These are phyloP conservation scores for Aphrocallistes beatrix DNA, from an alignment of 37 sponge, comb jelly and placozoan genomes.

Conservation along the genomic window DNA sequence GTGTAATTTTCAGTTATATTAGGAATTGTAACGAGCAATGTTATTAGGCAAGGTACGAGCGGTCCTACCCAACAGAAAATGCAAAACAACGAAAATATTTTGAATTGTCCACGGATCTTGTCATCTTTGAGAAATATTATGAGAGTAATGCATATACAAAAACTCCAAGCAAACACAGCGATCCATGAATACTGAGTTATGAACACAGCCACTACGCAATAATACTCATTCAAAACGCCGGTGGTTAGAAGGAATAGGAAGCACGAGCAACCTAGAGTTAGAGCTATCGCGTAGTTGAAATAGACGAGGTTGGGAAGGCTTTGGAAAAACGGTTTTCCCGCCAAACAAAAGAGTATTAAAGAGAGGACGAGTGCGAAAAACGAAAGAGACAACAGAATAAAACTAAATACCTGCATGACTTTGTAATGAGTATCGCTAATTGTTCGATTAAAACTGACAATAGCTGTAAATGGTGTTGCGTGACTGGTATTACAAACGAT, in stretches of 20 bases:
- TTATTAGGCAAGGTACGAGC: not conserved
- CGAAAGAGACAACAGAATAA: not conserved
- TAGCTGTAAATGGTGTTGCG: not conserved
- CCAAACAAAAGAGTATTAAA: not conserved
- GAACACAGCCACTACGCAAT: not conserved
- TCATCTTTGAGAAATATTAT: not conserved
- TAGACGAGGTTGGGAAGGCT: not conserved
- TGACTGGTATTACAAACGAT: not conserved
- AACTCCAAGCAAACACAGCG: constrained; percentile 10
- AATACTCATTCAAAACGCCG: not conserved
- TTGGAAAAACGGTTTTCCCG: not conserved
- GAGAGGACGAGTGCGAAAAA: not conserved
- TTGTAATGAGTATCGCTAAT: not conserved
- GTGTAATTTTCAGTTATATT: too few species aligned
- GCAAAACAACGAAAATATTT: not conserved
- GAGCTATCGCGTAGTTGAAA: not conserved
- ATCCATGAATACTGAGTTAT: not conserved
- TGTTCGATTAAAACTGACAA: not conserved
- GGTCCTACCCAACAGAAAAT: not conserved
- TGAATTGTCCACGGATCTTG: not conserved
- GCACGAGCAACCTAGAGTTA: not conserved
- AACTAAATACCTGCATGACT: not conserved
- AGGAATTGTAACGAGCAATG: not conserved
- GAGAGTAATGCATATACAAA: not conserved
- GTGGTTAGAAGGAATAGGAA: not conserved